Evolutionary conservation across 2,888 invertebrate genomes (phyloP), one percentile per base, ranked within the genome.

Genomic region (Ophion slaviceki): DNA sequence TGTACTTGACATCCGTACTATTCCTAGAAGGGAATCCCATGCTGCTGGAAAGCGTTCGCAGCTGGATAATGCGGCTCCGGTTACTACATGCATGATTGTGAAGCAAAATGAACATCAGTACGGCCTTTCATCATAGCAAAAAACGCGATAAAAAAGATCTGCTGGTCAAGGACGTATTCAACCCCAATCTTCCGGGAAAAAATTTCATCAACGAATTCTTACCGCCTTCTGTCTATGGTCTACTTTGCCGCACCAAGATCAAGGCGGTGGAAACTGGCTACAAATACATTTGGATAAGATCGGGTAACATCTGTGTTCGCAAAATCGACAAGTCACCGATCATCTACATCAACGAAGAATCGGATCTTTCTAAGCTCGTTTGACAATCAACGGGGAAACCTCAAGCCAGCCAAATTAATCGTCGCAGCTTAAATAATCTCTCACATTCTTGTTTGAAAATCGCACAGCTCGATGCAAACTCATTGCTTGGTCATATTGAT

Each of bases 261-360:
- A 82, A 59, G n/a, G 82, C 82, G 2, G 40, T 40, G 2, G 61
- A 24, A 14, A 24, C 28, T 4, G 59, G 66, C 0, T 77, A 62
- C 36, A 78, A 78, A 28, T 77, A 28, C 32, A 72, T 61, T 1
- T 78, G 72, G 82, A 45, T 66, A 0, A 32, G n/a, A 2, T 36
- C 64, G 0, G 66, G 82, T 3, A 10, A 3, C 14, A n/a, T 78
- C 6, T 59, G 24, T 47, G 36, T 57, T 4, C 68, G 47, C 17
- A 6, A 45, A 14, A n/a, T 40, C 10, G 79, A 70, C 28, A 6
- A 47, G 0, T 7, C 8, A 8, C 45, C 10, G 1, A 70, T 8
- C 10, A 45, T 70, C 24, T 10, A 45, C 5, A 70, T 53, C 2
- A 0, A 8, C 6, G 11, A 11, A 2, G 28, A 53, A 14, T 20